Evolutionary conservation across 2,113 vertebrate genomes (phyloP), one percentile per base, ranked within the genome.

Genomic region (Apteryx mantelli): DNA sequence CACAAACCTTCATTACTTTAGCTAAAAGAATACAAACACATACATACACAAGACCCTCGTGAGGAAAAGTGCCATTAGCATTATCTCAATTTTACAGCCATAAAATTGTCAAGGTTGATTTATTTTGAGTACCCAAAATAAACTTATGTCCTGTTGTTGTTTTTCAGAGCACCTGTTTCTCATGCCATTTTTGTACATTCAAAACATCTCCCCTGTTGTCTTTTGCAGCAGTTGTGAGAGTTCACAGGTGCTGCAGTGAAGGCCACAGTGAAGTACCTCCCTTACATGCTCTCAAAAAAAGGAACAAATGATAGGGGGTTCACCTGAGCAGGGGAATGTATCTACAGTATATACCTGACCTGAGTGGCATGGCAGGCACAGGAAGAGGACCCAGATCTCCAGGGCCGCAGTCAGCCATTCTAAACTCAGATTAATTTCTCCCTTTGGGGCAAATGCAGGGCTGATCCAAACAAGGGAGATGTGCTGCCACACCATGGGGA

Each of bases 91-190:
- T 82, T 18, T 42, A 15, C 1, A 7, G 82, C n/a, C 7, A 88
- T 19, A 73, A 82, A 85, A 73, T 25, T 38, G 55, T 13, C 24
- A 38, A 61, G 32, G 16, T 9, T 17, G 13, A 2, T 68, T 82
- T 50, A 32, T 65, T 93, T 40, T 55, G 16, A 26, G 24, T 46
- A 53, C 50, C 12, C 9, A 36, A 74, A 74, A 6, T 7, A 88
- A 86, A 50, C 17, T 14, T 11, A 32, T 0, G 0, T 30, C 15
- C 5, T 9, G 34, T 16, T 19, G 56, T 32, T 58, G 11, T 11
- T 84, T 84, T 71, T 26, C 44, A 63, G 30, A 86, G 11, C 10
- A 42, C 4, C 17, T 69, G 5, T 50, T 94, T 61, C n/a, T 63
- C 60, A 46, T 63, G 42, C 17, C 40, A 36, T 48, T n/a, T 64